Percentiles rank a stretch among this genome's conserved stretches.
These are phyloP conservation scores for Microcebus murinus DNA, from an alignment of 2,113 vertebrate genomes.

Conservation along the genomic window DNA sequence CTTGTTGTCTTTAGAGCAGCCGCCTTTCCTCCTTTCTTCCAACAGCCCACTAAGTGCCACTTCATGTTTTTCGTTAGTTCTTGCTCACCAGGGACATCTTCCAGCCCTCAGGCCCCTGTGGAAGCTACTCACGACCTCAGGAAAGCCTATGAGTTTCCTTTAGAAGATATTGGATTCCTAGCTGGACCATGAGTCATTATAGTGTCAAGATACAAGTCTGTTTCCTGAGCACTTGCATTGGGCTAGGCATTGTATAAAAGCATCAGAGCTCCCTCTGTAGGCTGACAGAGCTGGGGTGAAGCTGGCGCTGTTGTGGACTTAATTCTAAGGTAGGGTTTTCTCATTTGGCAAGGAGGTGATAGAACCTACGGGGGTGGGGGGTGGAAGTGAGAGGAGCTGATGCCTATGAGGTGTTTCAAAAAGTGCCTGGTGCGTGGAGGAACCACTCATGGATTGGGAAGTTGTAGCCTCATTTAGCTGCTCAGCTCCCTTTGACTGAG, in stretches of 20 bases:
- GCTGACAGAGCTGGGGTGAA: neutral
- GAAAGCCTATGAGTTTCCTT: neutral
- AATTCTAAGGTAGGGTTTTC: neutral
- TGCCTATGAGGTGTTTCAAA: neutral
- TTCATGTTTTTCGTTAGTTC: neutral
- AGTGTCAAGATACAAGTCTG: neutral
- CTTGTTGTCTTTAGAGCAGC: neutral
- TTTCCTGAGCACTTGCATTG: neutral
- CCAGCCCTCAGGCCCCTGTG: neutral
- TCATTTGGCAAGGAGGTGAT: neutral
- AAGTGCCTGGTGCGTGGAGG: neutral
- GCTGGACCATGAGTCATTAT: neutral
- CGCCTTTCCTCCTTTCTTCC: neutral
- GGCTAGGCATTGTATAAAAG: neutral
- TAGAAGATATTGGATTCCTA: neutral
- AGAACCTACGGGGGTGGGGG: neutral
- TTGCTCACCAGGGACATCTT: neutral
- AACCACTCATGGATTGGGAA: no score
- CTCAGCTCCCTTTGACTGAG: neutral
- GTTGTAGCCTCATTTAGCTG: neutral
- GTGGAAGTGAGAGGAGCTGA: neutral
- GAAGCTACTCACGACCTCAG: neutral
- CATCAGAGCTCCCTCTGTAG: neutral
- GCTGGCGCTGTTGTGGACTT: neutral
- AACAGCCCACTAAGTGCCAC: neutral